Conservation (phyloP, 2,113 vertebrate genomes). For the Antechinus flavipes region DNA sequence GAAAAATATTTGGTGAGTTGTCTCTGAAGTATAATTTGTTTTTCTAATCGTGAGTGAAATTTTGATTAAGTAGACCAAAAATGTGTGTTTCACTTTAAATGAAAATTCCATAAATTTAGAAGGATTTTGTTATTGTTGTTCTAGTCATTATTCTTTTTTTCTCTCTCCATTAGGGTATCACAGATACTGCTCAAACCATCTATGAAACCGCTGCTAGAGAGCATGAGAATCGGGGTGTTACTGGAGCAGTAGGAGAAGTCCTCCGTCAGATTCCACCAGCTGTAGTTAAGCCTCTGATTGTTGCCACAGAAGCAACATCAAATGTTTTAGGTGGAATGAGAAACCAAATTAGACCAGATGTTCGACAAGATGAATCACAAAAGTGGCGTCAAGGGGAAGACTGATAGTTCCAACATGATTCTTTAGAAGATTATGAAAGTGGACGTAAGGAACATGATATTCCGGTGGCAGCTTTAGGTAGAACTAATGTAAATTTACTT, state of each 20-base stretch:
- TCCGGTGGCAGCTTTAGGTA: slow-evolving; percentile 61
- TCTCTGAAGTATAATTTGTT: slow-evolving; percentile 13
- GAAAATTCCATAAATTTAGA: background rate
- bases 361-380: slow-evolving; percentile 97
- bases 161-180: slow-evolving; percentile 88
- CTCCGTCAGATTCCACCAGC: slow-evolving; percentile 96
- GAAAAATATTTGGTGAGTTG: slow-evolving; percentile 8
- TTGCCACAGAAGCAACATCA: slow-evolving; percentile 97
- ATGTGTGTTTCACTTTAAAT: background rate
- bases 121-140: slow-evolving; percentile 24
- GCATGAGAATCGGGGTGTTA: slow-evolving; percentile 97
- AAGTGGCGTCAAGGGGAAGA: slow-evolving; percentile 96
- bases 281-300: slow-evolving; percentile 96
- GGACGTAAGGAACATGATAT: slow-evolving; percentile 18
- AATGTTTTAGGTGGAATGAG: slow-evolving; percentile 98
- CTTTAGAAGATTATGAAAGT: slow-evolving; percentile 4
- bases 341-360: slow-evolving; percentile 98
- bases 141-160: slow-evolving; percentile 24
- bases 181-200: slow-evolving; percentile 97
- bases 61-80: slow-evolving; percentile 5
- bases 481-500: slow-evolving; percentile 67
- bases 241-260: slow-evolving; percentile 96
- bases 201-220: slow-evolving; percentile 97
- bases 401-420: slow-evolving; percentile 65
- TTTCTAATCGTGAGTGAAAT: background rate